Evolutionary conservation across 2,113 vertebrate species (phyloP).

Genomic region (Salminus brasiliensis): DNA sequence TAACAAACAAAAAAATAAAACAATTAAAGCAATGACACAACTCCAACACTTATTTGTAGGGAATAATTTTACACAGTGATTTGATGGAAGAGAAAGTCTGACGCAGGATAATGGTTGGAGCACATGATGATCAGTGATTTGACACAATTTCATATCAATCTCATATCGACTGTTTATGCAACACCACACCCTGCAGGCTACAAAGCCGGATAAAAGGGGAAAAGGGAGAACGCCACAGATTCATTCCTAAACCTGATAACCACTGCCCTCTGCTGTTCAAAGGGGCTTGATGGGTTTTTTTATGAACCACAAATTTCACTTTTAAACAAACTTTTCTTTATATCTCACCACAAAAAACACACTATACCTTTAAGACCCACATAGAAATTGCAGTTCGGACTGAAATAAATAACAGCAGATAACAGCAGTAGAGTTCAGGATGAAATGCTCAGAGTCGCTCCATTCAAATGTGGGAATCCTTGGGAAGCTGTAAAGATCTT

Average conservation of each 20-base stretch:
- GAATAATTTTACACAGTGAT: background rate
- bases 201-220: too few species aligned
- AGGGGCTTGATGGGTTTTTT: background rate
- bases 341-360: too few species aligned
- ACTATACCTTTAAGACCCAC: too few species aligned
- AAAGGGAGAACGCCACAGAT: background rate
- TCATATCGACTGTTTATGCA: background rate
- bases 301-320: too few species aligned
- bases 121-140: background rate
- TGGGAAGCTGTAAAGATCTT: too few species aligned
- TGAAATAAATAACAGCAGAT: too few species aligned
- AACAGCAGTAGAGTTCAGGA: too few species aligned
- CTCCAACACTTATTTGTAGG: background rate
- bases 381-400: too few species aligned
- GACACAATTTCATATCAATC: conserved; percentile 14
- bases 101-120: background rate
- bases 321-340: too few species aligned
- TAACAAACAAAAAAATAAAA: background rate
- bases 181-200: background rate
- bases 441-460: too few species aligned
- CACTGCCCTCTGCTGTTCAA: conserved; percentile 32
- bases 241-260: background rate
- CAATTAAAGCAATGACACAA: background rate
- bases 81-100: background rate
- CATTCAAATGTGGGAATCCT: too few species aligned